Evolutionary conservation across 1,140 invertebrate genomes (phyloP).

Genomic region (Drosophila mayri): DNA sequence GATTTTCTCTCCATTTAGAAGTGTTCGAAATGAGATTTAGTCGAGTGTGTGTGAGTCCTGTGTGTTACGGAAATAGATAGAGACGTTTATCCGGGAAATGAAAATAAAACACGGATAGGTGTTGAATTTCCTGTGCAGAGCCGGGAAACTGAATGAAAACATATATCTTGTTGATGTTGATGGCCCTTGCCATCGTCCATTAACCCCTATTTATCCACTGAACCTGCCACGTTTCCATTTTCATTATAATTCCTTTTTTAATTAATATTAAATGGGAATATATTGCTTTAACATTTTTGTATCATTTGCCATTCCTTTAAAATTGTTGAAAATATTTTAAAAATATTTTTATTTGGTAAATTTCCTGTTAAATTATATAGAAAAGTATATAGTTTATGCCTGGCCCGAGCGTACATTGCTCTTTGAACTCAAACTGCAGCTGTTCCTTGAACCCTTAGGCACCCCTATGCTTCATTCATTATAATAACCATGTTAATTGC

Average conservation of each 20-base stretch:
- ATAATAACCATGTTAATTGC: conserved; percentile 52
- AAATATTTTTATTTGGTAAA: no score
- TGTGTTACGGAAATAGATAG: conserved; percentile 23
- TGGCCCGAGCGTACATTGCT: not conserved
- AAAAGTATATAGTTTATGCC: not conserved
- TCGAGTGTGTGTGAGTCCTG: not conserved
- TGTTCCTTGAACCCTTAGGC: conserved; percentile 32
- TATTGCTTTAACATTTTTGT: not conserved
- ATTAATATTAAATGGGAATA: conserved; percentile 53
- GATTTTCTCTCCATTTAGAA: conserved; percentile 37
- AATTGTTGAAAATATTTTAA: no score
- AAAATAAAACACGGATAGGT: conserved; percentile 25
- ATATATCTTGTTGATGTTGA: not conserved
- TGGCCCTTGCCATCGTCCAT: conserved; percentile 21
- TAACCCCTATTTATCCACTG: conserved; percentile 9
- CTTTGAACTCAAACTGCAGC: conserved; percentile 9
- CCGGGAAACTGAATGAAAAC: conserved; percentile 2
- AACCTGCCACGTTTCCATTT: not conserved
- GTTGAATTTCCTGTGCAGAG: conserved; percentile 6
- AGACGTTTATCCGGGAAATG: conserved; percentile 42
- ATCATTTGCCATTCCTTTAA: not conserved
- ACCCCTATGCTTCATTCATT: conserved; percentile 19
- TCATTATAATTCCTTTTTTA: conserved; percentile 39
- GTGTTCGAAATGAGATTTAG: conserved; percentile 53
- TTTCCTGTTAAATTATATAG: not conserved